Evolutionary conservation across 1,140 invertebrate species (phyloP), one percentile per base, ranked within the genome.

Genomic region (Drosophila simulans): DNA sequence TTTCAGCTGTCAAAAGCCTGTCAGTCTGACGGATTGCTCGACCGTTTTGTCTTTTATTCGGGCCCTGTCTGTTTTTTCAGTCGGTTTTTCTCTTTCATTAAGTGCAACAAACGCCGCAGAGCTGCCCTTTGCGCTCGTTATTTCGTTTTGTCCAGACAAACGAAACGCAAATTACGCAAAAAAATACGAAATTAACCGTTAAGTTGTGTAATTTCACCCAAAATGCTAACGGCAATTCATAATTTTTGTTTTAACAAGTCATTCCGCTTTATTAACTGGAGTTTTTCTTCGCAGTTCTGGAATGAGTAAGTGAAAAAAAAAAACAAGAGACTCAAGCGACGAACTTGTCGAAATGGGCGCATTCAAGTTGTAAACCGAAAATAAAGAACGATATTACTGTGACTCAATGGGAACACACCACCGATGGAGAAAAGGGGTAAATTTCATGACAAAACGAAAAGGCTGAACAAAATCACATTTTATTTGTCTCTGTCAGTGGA

Each of bases 1-100:
- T 78, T 78, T 59, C 65, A 64, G 73, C 75, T 78, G 75, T 78
- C 75, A 78, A 78, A 78, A 77, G 55, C 60, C 72, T 76, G 72
- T 76, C 72, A 76, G 72, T 57, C 73, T 77, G 74, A 77, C 74
- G 73, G 76, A 77, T 77, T 77, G 63, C 73, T 40, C 31, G 53
- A 75, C 71, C 71, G 71, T 64, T 74, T 74, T 73, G 57, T 74
- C 68, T 74, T 74, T 70, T 70, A 57, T 70, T 70, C 37, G 22
- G 22, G 31, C 35, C 5, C 11, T 27, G 39, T 15, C 35, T 45
- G 54, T 46, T 31, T 51, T 55, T 71, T 60, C 31, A 31, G 31
- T 60, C 35, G 58, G 31, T 62, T 37, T 58, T 49, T 22, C 12
- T 53, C 34, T 72, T 73, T 73, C 49, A 73, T 73, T 39, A 56